phyloP scores from a whole-genome alignment of 2,888 invertebrate species.

The Eilema caniola region DNA sequence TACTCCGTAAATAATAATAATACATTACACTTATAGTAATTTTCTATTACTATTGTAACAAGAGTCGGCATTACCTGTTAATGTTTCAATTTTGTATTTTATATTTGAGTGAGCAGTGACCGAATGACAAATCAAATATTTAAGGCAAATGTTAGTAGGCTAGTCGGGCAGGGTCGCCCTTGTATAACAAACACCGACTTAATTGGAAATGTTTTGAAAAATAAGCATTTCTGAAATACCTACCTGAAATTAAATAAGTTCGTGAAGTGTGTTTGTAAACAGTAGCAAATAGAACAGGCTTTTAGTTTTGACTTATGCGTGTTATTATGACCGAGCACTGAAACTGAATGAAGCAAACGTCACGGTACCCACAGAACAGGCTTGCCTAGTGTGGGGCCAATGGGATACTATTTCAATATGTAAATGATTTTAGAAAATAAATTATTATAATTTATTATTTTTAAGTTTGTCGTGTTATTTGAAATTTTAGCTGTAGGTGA shows the following conservation, averaged over 20 bases:
- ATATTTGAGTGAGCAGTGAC: not conserved
- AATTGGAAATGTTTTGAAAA: conserved; percentile 2
- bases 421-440: too few species aligned
- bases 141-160: not conserved
- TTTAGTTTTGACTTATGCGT: too few species aligned
- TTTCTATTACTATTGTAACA: not conserved
- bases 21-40: not conserved
- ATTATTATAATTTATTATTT: too few species aligned
- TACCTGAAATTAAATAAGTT: not conserved
- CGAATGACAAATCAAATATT: conserved; percentile 2
- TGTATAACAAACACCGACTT: not conserved
- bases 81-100: conserved; percentile 5
- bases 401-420: too few species aligned
- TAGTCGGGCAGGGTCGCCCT: conserved; percentile 1
- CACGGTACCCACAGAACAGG: too few species aligned
- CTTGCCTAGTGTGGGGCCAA: too few species aligned
- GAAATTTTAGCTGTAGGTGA: not conserved
- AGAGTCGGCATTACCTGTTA: not conserved
- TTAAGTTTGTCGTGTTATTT: not conserved
- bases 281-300: not conserved
- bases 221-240: not conserved
- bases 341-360: too few species aligned
- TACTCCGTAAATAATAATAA: not conserved
- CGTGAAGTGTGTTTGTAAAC: not conserved
- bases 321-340: too few species aligned